phyloP scores from a whole-genome alignment of 2,888 invertebrate genomes.

The Hydriomena furcata region DNA sequence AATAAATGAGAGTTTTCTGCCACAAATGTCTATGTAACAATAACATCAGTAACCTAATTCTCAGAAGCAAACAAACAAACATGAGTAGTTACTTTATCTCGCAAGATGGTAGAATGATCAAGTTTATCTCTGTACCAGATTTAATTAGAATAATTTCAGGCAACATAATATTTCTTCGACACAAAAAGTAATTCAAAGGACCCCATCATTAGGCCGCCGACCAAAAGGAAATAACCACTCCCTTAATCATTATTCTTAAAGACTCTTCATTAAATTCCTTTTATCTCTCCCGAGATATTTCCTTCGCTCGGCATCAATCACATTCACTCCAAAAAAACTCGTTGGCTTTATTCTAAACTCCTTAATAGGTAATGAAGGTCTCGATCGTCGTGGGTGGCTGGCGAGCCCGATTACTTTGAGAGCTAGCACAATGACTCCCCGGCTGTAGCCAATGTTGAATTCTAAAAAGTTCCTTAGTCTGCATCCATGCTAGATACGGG shows the following conservation, averaged over 20 bases:
- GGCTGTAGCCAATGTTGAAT: constrained; percentile 77
- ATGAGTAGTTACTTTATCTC: constrained; percentile 9
- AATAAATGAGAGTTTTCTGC: constrained; percentile 24
- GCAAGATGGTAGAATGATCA: constrained; percentile 21
- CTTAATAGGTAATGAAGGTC: constrained; percentile 83
- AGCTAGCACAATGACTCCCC: constrained; percentile 75
- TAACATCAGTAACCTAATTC: constrained; percentile 13
- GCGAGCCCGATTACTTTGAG: constrained; percentile 79
- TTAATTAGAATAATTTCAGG: constrained; percentile 67
- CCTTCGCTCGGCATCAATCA: constrained; percentile 81
- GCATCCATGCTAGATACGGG: constrained; percentile 75
- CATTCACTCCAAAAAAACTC: constrained; percentile 81
- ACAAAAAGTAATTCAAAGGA: constrained; percentile 77
- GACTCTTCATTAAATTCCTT: constrained; percentile 84
- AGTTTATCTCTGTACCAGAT: constrained; percentile 39
- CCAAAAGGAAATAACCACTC: constrained; percentile 81
- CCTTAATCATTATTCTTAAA: constrained; percentile 83
- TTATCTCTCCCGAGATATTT: constrained; percentile 82
- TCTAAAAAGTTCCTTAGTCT: constrained; percentile 78
- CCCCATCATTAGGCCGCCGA: constrained; percentile 76
- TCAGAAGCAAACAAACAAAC: constrained; percentile 12
- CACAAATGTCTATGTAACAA: constrained; percentile 12
- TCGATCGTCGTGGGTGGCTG: constrained; percentile 76
- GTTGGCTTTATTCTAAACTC: constrained; percentile 83
- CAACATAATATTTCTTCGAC: constrained; percentile 67